Base-by-base conservation (phyloP, 2,797 vertebrate species). In the Characodon lateralis region DNA sequence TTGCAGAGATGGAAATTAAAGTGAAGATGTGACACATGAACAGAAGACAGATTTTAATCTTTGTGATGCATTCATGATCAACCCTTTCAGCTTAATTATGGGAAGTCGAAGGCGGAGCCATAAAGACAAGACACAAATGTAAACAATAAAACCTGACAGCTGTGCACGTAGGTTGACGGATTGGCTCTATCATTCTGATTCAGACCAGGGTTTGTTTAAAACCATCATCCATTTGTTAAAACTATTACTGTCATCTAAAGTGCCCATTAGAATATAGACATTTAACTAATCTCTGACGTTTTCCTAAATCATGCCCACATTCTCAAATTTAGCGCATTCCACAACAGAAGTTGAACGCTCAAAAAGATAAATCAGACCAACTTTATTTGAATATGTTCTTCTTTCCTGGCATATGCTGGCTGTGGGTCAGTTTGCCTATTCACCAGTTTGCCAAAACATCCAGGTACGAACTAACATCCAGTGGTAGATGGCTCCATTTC, bases 1-100 rank as follows among this genome's bases (percentile, higher is more conserved):
- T 78, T 77, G 35, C 69, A 71, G 41, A 75, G 72, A 71, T 68
- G 59, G 39, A 76, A 63, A 61, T 63, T 26, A 4, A 22, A 63
- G n/a, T 72, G 56, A 1, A 78, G 56, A 79, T 79, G 41, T 73
- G 69, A 78, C 81, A 70, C 70, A 24, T 61, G 75, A 74, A 80
- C 82, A 74, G 80, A 87, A 83, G n/a, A 0, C 14, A 8, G 20
- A 6, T 76, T 69, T 73, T 88, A 84, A 89, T 90, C 80, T 88
- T 77, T 74, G 39, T 61, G 18, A 26, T 68, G 24, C 87, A 84
- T 75, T 68, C 61, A 20, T 46, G 77, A 56, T 72, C 22, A 53
- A 73, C 10, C 65, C 66, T 46, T 14, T 48, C 16, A 31, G 18
- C 16, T 31, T 1, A n/a, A 76, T 76, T 50, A 71, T 78, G 70